Base-by-base conservation (phyloP, 2,888 invertebrate species). In the Caenorhabditis sp. region DNA sequence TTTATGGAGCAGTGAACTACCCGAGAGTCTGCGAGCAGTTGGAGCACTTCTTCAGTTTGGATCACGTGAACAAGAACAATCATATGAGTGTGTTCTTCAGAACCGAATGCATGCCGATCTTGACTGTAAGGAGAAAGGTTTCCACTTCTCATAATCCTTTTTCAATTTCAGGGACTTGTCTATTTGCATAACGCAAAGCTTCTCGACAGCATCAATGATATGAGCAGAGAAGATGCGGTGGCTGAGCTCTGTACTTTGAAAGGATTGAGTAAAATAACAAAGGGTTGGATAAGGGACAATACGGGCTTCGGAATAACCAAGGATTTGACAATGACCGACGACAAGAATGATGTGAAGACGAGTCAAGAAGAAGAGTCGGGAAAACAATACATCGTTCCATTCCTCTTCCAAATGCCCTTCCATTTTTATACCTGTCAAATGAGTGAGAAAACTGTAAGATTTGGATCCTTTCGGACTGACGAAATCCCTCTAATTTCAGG, bases 41-140 rank as follows among this genome's bases (percentile, higher is more conserved):
- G 16, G 70, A 81, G 19, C 54, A 63, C 31, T 79, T 79, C 38
- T 79, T 79, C n/a, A 63, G 70, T 14, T 26, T 79, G 35, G 79
- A 79, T 26, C 44, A 56, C 8, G 22, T 14, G 6, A 79, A 47
- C 38, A 63, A 70, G 12, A 64, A 44, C 12, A 58, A 7, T 28
- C 69, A 69, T 16, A 16, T 77, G 44, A 38, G 26, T 22, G 41
- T 12, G 14, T 77, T 77, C 51, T 77, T 69, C 69, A 54, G 61
- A 22, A 54, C 44, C 0, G 69, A 77, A 24, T 54, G 58, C n/a
- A 31, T 26, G 49, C 77, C 77, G 10, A 77, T 77, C 28, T 14
- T 77, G 2, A 51, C 69, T 16, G 77, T 77, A 2, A 76, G n/a
- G n/a, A n/a, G 68, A n/a, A 12, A 22, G 7, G 5, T 31, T 6